Evolutionary conservation across 2,888 invertebrate species (phyloP), one percentile per base, ranked within the genome.

Genomic region (Gortyna flavago): DNA sequence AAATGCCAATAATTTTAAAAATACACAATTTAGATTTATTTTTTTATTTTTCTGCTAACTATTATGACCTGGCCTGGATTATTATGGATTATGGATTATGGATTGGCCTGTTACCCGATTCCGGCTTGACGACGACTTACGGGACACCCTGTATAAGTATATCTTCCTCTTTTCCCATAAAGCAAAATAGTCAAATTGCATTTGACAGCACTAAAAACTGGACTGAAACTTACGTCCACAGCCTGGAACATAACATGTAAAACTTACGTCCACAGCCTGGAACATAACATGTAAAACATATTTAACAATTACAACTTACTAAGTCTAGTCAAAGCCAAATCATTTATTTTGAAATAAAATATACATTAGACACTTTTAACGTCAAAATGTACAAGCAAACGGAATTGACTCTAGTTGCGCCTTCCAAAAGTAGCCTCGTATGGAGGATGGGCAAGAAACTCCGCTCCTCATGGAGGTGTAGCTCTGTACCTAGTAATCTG

Each of bases 211-310:
- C 16, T 68, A 16, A 66, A 68, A 68, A 68, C 18, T 9, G n/a
- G 25, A 51, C 25, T n/a, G 6, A 18, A 35, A 68, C 68, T 68
- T 68, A 68, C 68, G 32, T 68, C 35, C 18, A 51, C 18, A n/a
- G 51, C 6, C 68, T 68, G 51, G 9, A 68, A 68, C 25, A 51
- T 6, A 68, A 35, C 35, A 68, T 35, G 9, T n/a, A 18, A 25
- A 35, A 6, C 18, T 68, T 68, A 68, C 68, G 32, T 68, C 35
- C 18, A 51, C 18, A n/a, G 51, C 6, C 68, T 68, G 51, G 9
- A 68, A 68, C 25, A 51, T 6, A 68, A 35, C 35, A 68, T 35
- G 9, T n/a, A 18, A 25, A 35, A 6, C 18, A 25, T 35, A 18
- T 35, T 68, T 25, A 51, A 68, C 25, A 2, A 9, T 32, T 32